Evolutionary conservation across 2,113 vertebrate genomes (phyloP), one percentile per base, ranked within the genome.

Genomic region (Corvus cornix): DNA sequence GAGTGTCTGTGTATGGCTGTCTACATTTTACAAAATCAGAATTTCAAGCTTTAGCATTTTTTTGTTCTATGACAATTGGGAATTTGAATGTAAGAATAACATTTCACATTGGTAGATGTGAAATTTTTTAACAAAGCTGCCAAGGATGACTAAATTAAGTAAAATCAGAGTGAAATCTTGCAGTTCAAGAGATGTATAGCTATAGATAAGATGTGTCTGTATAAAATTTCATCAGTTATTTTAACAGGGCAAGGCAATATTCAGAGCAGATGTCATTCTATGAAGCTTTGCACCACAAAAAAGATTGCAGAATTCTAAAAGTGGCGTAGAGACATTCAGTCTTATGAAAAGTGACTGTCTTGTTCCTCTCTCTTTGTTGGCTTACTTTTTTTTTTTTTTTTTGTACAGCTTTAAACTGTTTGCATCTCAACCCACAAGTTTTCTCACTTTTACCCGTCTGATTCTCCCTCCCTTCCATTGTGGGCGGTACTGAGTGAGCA

Each of bases 251-350:
- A 89, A 60, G 27, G 16, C 51, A 77, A 30, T 44, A 58, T 41
- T 73, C 37, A 91, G 49, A 68, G 69, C 15, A 60, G 18, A 23
- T 49, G 10, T 26, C 64, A 75, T 37, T 85, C 33, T 56, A 30
- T 52, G 20, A 77, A 76, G 11, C 6, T 84, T 81, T 74, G 5
- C 33, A 69, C 27, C 16, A 4, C 46, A 62, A 66, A 84, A 79
- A 5, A n/a, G 9, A 16, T 66, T 84, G 24, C 7, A 39, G 27
- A 64, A 53, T 66, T 92, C 37, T 53, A 67, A 79, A 70, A 2
- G 2, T 59, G 31, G 0, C 1, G 1, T 33, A 62, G 31, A 77
- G 9, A 31, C 1, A 1, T 31, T 52, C 13, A 53, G n/a, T 56
- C 9, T 81, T 69, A 14, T 39, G 28, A 84, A 33, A 87, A 66